Conservation (phyloP, 2,888 invertebrate genomes). For the Eucera pruinosa region DNA sequence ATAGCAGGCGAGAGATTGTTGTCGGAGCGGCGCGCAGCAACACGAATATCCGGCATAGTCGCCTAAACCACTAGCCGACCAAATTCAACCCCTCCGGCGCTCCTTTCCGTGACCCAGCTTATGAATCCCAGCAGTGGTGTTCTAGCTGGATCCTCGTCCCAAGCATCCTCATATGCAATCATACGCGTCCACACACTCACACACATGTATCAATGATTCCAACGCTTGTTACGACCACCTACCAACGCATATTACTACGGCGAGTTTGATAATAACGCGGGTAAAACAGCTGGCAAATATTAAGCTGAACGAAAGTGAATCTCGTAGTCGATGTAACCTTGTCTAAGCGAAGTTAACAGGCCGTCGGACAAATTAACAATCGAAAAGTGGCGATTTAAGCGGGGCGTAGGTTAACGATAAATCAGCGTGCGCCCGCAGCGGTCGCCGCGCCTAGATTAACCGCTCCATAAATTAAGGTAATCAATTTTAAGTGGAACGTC, state of each 20-base stretch:
- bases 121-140: slow-evolving; percentile 57
- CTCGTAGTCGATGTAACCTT: not conserved
- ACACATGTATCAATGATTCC: slow-evolving; percentile 9
- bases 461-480: slow-evolving; percentile 64
- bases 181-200: slow-evolving; percentile 1
- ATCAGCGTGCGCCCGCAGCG: slow-evolving; percentile 51
- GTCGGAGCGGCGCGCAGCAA: slow-evolving; percentile 43
- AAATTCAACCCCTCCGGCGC: slow-evolving; percentile 58
- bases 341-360: not conserved
- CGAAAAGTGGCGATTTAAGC: slow-evolving; percentile 38
- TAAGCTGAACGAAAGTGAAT: not conserved
- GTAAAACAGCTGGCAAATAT: slow-evolving; percentile 29
- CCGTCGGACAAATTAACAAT: slow-evolving; percentile 27
- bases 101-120: slow-evolving; percentile 53
- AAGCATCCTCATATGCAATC: too few species aligned
- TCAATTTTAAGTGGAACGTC: slow-evolving; percentile 63
- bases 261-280: slow-evolving; percentile 40
- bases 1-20: slow-evolving; percentile 45
- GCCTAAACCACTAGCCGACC: slow-evolving; percentile 45
- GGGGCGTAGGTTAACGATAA: slow-evolving; percentile 36
- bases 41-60: slow-evolving; percentile 59
- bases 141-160: slow-evolving; percentile 29
- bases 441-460: slow-evolving; percentile 53
- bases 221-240: not conserved
- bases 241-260: slow-evolving; percentile 37